Conservation (phyloP, 2,797 vertebrate genomes). For the Gastrophryne carolinensis region DNA sequence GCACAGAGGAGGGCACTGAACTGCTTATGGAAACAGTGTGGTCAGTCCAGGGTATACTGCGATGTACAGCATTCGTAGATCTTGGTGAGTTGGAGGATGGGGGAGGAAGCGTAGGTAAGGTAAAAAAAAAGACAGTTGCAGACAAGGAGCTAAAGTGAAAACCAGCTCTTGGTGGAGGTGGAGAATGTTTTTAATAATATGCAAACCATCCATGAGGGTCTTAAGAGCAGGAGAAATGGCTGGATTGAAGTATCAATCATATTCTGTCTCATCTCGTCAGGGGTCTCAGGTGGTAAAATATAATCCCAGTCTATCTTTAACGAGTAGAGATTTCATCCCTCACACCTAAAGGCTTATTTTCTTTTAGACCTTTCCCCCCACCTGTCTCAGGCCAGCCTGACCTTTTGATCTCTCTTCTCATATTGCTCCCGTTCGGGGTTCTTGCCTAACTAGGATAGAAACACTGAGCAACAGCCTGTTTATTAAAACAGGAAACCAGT, state of each 20-base stretch:
- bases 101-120: too few species aligned
- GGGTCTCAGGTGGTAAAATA: slow-evolving; percentile 5
- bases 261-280: not conserved
- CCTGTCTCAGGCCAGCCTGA: slow-evolving; percentile 12
- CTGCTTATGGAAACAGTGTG: too few species aligned
- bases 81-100: too few species aligned
- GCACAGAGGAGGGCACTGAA: too few species aligned
- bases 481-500: slow-evolving; percentile 26
- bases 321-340: slow-evolving; percentile 36
- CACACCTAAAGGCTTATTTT: slow-evolving; percentile 2
- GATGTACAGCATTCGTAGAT: too few species aligned
- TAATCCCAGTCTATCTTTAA: not conserved
- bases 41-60: too few species aligned
- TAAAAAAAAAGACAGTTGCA: too few species aligned
- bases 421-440: slow-evolving; percentile 52
- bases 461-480: slow-evolving; percentile 29
- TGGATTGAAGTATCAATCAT: not conserved
- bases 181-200: not conserved
- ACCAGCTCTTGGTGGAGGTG: too few species aligned
- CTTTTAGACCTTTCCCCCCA: not conserved
- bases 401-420: slow-evolving; percentile 52
- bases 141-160: too few species aligned
- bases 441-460: slow-evolving; percentile 52
- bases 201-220: not conserved
- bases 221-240: not conserved